Conservation (phyloP, 2,113 vertebrate species). For the Sitta europaea region DNA sequence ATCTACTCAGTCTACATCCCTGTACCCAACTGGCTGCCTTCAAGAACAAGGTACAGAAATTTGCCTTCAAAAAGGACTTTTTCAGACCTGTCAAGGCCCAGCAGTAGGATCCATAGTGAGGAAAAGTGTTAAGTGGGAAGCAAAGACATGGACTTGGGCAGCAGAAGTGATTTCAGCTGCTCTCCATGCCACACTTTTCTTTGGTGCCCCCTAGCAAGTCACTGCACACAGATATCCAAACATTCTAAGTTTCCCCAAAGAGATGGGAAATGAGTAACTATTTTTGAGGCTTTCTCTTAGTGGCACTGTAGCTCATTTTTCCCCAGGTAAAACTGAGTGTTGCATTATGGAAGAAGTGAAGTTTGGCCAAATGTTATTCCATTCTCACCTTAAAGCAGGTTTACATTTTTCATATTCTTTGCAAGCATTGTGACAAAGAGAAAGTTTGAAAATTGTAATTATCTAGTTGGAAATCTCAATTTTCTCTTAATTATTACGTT, state of each 20-base stretch:
- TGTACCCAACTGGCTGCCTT: accelerated
- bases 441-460: background rate
- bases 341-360: background rate
- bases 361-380: background rate
- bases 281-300: background rate
- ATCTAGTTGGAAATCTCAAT: background rate
- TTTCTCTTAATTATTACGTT: background rate
- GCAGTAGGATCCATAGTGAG: background rate
- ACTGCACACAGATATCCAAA: background rate
- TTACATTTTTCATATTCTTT: background rate
- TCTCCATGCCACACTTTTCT: background rate
- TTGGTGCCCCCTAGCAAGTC: background rate
- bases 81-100: background rate
- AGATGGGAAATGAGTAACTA: background rate
- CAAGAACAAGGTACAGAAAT: background rate
- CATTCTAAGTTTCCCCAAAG: background rate
- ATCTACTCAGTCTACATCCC: background rate
- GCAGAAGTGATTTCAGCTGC: background rate
- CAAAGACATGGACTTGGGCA: background rate
- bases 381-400: background rate
- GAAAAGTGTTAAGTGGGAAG: background rate
- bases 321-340: background rate
- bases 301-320: background rate
- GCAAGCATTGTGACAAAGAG: background rate
- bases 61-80: background rate